A percentile compares a stretch with the other conserved stretches of the same genome.
Evolutionary conservation across 2,113 vertebrate genomes (phyloP).

Genomic region (Pseudorasbora parva): DNA sequence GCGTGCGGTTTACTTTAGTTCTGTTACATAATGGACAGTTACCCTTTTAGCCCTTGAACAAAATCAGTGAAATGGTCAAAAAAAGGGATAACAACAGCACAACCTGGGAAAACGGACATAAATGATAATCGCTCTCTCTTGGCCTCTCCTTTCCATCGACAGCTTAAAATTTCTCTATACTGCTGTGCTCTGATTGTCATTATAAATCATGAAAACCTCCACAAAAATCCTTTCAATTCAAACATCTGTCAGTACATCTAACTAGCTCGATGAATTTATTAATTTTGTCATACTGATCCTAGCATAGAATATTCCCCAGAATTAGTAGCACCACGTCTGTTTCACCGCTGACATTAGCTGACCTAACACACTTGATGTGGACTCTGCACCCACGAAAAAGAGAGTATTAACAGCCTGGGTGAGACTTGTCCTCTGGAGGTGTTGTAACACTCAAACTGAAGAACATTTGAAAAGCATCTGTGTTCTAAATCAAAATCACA

Average conservation of each 20-base stretch:
- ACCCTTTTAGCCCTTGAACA: background rate
- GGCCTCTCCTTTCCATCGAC: background rate
- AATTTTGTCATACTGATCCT: background rate
- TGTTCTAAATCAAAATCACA: constrained; percentile 14
- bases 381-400: background rate
- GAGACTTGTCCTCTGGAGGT: background rate
- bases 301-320: background rate
- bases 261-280: background rate
- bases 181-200: constrained; percentile 6
- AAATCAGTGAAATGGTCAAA: constrained; percentile 16
- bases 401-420: background rate
- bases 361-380: background rate
- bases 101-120: background rate
- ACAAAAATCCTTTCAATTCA: constrained; percentile 12
- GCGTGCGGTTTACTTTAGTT: background rate
- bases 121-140: background rate
- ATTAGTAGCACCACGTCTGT: background rate
- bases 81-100: background rate
- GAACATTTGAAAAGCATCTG: constrained; percentile 15
- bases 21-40: background rate
- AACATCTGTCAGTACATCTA: constrained; percentile 19
- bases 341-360: background rate
- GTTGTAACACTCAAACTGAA: background rate
- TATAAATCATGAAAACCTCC: background rate
- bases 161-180: background rate